phyloP scores from a whole-genome alignment of 2,888 invertebrate genomes.

The Hydrotaea diabolus region DNA sequence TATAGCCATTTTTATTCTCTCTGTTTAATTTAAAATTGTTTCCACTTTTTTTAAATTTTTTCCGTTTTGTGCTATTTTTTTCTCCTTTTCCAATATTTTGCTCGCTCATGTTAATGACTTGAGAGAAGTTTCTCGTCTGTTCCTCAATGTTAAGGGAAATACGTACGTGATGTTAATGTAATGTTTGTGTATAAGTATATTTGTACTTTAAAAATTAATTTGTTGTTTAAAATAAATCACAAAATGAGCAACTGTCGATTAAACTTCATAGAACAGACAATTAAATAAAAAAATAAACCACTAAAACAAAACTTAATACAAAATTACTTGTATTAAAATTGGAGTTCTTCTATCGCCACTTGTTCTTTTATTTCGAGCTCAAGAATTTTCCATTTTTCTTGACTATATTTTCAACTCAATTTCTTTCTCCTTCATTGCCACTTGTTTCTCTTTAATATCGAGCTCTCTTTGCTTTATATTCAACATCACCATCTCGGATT shows the following conservation, averaged over 20 bases:
- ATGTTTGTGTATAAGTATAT: neutral
- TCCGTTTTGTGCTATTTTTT: too few species aligned
- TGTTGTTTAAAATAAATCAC: neutral
- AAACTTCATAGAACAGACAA: neutral
- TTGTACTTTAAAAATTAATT: neutral
- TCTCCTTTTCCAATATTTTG: too few species aligned
- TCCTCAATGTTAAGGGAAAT: too few species aligned
- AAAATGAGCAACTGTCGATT: neutral
- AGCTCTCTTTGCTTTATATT: neutral
- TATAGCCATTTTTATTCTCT: too few species aligned
- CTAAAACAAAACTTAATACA: neutral
- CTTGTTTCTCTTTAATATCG: conserved; percentile 5
- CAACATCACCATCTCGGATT: neutral
- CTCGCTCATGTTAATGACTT: too few species aligned
- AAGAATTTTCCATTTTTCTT: neutral
- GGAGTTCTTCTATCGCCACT: conserved; percentile 4
- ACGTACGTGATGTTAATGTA: too few species aligned
- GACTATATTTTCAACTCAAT: neutral
- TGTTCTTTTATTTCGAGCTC: conserved; percentile 18
- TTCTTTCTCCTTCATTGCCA: conserved; percentile 3
- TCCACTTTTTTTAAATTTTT: too few species aligned
- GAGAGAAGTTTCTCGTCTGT: too few species aligned
- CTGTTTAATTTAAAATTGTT: too few species aligned
- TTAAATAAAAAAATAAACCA: neutral
- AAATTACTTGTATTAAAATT: neutral